Base-by-base conservation (phyloP, 1,140 invertebrate species). In the Nomia melanderi region DNA sequence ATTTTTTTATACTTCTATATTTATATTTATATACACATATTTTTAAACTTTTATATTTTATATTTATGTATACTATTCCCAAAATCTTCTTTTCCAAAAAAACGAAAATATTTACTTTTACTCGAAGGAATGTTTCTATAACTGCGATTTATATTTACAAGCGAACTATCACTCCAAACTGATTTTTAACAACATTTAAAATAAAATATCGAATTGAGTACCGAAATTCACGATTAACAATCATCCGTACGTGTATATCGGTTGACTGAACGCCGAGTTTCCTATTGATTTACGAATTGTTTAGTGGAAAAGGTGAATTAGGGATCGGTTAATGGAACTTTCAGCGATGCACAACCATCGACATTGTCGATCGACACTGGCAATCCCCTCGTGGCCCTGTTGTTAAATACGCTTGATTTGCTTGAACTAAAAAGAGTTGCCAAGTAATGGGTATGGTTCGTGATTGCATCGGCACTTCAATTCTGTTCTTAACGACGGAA, bases 371-470 rank as follows among this genome's bases (percentile, higher is more conserved):
- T 60, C 27, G 36, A 71, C 67, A 60, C 20, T 47, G 67, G 27
- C 39, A 71, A 71, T 59, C 64, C 47, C 47, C 41, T 50, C 39
- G 65, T 53, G 31, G 47, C 47, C 25, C 67, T 59, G 27, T 57
- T 59, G 67, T 71, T 71, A 71, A 60, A 71, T 71, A 71, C 67
- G 67, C 56, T 71, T 47, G 56, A 71, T 71, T 59, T 47, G 54
- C 67, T 47, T 7, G 54, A 14, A 29, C 39, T 60, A 39, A 71
- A 71, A 71, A 71, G 67, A 60, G 54, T 41, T 44, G 20, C 12
- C 14, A 50, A 56, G 50, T 36, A 56, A 56, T 60, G 36, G 67
- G 54, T 20, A 71, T 29, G 67, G 67, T 29, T n/a, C 54, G 36
- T 59, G 54, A 71, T 60, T 71, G 67, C 33, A 60, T 71, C 39